phyloP scores from a whole-genome alignment of 37 sponge, comb jelly and placozoan genomes.

The Theonella swinhoei region DNA sequence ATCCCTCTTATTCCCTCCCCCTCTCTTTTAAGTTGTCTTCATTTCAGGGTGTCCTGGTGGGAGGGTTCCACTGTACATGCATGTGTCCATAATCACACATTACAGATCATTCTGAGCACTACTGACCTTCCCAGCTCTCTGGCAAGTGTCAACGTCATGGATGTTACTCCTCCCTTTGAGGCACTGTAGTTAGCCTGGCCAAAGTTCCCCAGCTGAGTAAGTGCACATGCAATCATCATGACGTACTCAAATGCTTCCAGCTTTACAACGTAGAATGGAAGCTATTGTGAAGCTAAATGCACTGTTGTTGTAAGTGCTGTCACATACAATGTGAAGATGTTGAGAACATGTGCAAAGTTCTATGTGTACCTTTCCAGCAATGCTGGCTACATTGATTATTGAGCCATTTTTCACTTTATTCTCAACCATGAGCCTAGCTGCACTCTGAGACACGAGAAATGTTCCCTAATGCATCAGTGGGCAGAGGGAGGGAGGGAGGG shows the following conservation, averaged over 20 bases:
- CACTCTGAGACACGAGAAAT: conserved; percentile 67
- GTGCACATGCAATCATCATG: neutral
- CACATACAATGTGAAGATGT: too few relatives aligned
- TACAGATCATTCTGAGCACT: too few relatives aligned
- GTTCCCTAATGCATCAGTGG: conserved; percentile 57
- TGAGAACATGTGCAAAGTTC: too few relatives aligned
- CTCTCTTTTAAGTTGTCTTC: too few relatives aligned
- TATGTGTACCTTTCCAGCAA: conserved; percentile 71
- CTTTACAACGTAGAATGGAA: too few relatives aligned
- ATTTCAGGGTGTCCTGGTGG: too few relatives aligned
- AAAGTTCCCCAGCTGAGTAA: conserved; percentile 41
- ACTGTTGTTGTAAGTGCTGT: too few relatives aligned
- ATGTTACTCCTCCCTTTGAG: conserved; percentile 71
- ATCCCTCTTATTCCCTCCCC: too few relatives aligned
- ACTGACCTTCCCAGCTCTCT: conserved; percentile 57
- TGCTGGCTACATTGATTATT: conserved; percentile 75
- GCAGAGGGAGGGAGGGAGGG: neutral
- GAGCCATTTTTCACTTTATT: conserved; percentile 46
- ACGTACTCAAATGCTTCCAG: too few relatives aligned
- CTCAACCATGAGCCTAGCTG: conserved; percentile 52
- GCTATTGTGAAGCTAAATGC: too few relatives aligned
- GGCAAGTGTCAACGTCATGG: conserved; percentile 69
- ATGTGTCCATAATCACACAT: too few relatives aligned
- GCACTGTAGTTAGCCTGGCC: conserved; percentile 83
- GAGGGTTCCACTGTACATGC: too few relatives aligned